Percentiles rank a stretch among this genome's conserved stretches.
These are phyloP conservation scores for Drepanosiphum platanoidis DNA, from an alignment of 2,888 invertebrate genomes.

Conservation along the genomic window DNA sequence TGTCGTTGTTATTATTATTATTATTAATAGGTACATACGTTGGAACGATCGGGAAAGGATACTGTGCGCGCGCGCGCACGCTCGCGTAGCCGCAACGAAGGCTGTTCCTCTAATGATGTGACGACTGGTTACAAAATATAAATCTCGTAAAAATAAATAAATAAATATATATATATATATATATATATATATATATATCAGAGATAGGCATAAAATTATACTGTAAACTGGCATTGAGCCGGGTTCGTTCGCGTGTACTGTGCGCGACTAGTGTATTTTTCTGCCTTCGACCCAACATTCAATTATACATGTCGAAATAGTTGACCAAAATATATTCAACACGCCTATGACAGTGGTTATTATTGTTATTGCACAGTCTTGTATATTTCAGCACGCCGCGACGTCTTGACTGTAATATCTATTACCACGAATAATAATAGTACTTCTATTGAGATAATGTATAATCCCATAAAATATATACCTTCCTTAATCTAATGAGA, in stretches of 20 bases:
- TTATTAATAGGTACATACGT: background rate
- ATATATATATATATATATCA: background rate
- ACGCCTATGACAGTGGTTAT: background rate
- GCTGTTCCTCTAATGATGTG: background rate
- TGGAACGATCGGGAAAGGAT: background rate
- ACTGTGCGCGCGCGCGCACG: background rate
- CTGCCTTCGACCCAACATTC: background rate
- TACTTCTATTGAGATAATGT: background rate
- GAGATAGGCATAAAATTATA: background rate
- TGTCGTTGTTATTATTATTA: no score
- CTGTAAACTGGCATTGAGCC: slow-evolving; percentile 8
- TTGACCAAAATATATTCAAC: background rate
- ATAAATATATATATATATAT: background rate
- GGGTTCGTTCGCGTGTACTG: background rate
- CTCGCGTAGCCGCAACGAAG: background rate
- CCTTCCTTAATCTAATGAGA: background rate
- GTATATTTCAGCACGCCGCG: background rate
- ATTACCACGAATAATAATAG: no score
- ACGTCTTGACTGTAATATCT: background rate
- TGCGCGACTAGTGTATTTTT: background rate
- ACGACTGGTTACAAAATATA: background rate
- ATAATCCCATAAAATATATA: background rate
- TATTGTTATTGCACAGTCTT: slow-evolving; percentile 9
- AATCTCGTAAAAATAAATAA: background rate
- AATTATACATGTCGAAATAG: background rate